Percentiles rank a stretch among this genome's conserved stretches.
Evolutionary conservation across 2,113 vertebrate species (phyloP).

Genomic region (Plotosus lineatus): DNA sequence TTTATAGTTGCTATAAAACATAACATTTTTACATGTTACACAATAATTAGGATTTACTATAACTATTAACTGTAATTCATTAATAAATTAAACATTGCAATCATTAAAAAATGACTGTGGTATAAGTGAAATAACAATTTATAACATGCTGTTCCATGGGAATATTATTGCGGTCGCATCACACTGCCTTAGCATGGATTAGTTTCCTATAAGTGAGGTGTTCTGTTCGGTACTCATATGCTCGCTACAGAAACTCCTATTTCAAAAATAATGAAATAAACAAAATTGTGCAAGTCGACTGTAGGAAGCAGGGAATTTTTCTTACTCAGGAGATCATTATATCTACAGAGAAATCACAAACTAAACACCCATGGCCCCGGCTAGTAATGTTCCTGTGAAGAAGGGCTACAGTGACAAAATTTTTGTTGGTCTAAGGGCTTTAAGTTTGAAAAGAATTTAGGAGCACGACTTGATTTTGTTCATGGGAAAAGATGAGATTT

Average conservation of each 20-base stretch:
- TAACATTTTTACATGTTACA: no score
- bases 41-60: not conserved
- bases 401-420: no score
- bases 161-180: no score
- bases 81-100: not conserved
- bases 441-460: no score
- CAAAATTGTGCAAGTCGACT: not conserved
- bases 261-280: not conserved
- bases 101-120: not conserved
- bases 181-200: not conserved
- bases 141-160: no score
- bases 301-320: not conserved
- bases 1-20: not conserved
- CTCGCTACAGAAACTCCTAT: not conserved
- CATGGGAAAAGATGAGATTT: no score
- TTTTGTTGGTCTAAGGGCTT: no score
- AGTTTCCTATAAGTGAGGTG: not conserved
- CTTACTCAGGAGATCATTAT: not conserved
- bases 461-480: no score
- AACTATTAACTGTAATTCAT: not conserved
- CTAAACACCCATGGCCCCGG: no score
- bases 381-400: no score
- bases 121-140: not conserved
- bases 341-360: not conserved
- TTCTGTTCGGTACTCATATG: not conserved